These are phyloP conservation scores for Drosophila sordidapex DNA, from an alignment of 2,888 invertebrate species.

Conservation along the genomic window DNA sequence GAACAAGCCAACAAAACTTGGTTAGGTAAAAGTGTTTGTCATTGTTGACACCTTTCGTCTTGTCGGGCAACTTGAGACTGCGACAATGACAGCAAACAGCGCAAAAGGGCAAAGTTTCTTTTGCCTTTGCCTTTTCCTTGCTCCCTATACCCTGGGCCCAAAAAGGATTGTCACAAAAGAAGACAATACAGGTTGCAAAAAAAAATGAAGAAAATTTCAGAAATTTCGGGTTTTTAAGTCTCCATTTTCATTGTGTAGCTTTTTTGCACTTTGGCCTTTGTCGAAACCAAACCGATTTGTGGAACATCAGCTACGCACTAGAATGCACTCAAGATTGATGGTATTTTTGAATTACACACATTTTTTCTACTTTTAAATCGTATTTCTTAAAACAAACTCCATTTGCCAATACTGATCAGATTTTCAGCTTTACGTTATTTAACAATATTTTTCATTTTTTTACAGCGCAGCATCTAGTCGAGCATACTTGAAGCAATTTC, in stretches of 20 bases:
- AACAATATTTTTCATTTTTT: neutral
- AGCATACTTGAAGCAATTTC: conserved; percentile 7
- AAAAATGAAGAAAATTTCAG: neutral
- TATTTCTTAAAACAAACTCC: neutral
- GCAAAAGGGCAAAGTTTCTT: conserved; percentile 67
- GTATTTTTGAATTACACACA: neutral
- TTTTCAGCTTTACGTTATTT: neutral
- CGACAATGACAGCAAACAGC: conserved; percentile 56
- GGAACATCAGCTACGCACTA: neutral
- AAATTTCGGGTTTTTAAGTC: neutral
- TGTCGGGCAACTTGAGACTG: conserved; percentile 67
- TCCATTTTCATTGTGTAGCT: neutral
- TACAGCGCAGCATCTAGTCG: conserved; percentile 20
- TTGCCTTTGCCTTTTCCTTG: conserved; percentile 41
- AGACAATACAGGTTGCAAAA: neutral
- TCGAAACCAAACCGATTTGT: neutral
- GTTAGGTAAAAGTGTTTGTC: conserved; percentile 81
- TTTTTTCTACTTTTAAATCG: neutral
- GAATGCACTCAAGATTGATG: neutral
- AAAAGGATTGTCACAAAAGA: neutral
- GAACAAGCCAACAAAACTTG: conserved; percentile 65
- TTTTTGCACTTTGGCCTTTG: neutral
- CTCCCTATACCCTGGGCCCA: conserved; percentile 34
- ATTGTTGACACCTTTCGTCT: conserved; percentile 80
- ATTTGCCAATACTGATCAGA: neutral